Evolutionary conservation across 2,888 invertebrate genomes (phyloP).

Genomic region (Pyrocoelia pectoralis): DNA sequence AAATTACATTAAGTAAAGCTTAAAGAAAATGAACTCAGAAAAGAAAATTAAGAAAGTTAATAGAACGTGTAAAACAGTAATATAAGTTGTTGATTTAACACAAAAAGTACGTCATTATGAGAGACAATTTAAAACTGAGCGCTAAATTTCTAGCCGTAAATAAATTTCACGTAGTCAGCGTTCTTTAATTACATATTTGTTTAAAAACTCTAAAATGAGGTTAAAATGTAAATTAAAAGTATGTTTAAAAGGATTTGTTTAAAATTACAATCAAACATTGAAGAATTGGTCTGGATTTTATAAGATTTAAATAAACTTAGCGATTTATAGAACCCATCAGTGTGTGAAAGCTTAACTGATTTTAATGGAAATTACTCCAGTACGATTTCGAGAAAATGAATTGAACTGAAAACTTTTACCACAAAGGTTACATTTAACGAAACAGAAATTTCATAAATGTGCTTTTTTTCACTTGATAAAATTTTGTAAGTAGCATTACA

Average conservation of each 20-base stretch:
- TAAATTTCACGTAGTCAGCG: background rate
- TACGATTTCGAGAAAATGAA: background rate
- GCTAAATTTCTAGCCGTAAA: background rate
- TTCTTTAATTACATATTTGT: conserved; percentile 10
- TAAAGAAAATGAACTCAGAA: background rate
- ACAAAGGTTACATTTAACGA: too few species aligned
- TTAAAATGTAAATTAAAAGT: conserved; percentile 3
- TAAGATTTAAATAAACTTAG: background rate
- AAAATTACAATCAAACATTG: conserved; percentile 1
- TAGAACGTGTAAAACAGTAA: background rate
- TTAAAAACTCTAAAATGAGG: background rate
- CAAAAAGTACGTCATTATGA: background rate
- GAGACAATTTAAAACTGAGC: background rate
- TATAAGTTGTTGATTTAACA: conserved; percentile 1
- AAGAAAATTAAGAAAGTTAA: conserved; percentile 1
- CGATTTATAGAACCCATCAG: background rate
- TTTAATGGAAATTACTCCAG: background rate
- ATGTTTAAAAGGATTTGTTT: background rate
- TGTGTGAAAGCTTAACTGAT: background rate
- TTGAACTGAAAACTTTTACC: background rate
- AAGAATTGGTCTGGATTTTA: background rate
- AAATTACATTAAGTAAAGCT: background rate
- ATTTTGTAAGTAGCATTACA: too few species aligned
- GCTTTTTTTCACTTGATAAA: too few species aligned
- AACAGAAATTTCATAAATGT: too few species aligned